Percentiles rank a stretch among this genome's conserved stretches.
These are phyloP conservation scores for Callipepla squamata DNA, from an alignment of 2,113 vertebrate species.

Conservation along the genomic window DNA sequence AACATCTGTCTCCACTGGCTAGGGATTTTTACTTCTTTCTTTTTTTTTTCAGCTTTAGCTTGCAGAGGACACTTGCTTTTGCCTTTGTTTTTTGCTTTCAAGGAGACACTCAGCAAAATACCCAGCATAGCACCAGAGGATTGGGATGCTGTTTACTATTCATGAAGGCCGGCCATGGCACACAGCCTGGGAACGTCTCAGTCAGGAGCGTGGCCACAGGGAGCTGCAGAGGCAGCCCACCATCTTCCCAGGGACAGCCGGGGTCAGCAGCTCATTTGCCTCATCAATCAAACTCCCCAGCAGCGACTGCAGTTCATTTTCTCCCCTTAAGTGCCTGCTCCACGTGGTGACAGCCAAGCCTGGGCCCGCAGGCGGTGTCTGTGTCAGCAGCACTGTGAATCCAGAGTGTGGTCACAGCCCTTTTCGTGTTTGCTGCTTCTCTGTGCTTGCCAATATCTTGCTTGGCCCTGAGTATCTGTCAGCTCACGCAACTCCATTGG, in stretches of 20 bases:
- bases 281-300: neutral
- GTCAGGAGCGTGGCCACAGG: neutral
- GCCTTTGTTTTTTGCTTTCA: neutral
- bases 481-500: neutral
- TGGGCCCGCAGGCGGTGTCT: neutral
- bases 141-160: neutral
- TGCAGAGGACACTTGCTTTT: neutral
- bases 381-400: neutral
- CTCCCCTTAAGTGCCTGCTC: neutral
- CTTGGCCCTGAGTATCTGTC: neutral
- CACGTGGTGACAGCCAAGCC: neutral
- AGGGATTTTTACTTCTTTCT: neutral
- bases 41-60: neutral
- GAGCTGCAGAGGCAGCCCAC: neutral
- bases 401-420: accelerated
- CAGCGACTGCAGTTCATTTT: neutral
- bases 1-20: neutral
- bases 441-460: neutral
- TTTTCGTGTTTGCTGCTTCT: neutral
- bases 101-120: neutral
- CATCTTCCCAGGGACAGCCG: accelerated
- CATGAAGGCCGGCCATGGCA: neutral
- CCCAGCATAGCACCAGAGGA: neutral
- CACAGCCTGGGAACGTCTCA: neutral
- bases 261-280: neutral